phyloP scores from a whole-genome alignment of 2,888 invertebrate species.

The Euphydryas editha region DNA sequence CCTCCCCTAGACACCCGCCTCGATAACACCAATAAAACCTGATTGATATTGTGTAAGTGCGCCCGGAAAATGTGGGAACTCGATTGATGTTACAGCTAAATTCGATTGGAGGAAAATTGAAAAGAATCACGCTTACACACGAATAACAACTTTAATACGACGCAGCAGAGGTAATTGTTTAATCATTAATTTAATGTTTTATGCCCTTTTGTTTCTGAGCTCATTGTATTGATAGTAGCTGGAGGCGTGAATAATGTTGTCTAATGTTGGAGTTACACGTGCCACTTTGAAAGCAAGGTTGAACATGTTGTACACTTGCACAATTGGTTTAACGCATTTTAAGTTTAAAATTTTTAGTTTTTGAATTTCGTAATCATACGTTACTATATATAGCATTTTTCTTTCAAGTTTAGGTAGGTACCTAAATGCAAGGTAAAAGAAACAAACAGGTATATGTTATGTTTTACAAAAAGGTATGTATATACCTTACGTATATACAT shows the following conservation, averaged over 20 bases:
- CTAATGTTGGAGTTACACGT: slow-evolving; percentile 63
- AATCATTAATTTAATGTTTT: slow-evolving; percentile 40
- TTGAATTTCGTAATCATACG: too few species aligned
- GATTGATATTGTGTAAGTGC: slow-evolving; percentile 84
- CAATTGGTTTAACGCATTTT: slow-evolving; percentile 2
- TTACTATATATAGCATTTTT: too few species aligned
- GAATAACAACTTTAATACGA: slow-evolving; percentile 54
- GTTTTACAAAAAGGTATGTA: too few species aligned
- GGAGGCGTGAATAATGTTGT: slow-evolving; percentile 79
- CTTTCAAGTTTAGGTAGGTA: too few species aligned
- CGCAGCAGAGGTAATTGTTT: slow-evolving; percentile 53
- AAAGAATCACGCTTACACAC: slow-evolving; percentile 61
- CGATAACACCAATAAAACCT: slow-evolving; percentile 83
- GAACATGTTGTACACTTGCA: slow-evolving; percentile 9
- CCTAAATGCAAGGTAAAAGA: too few species aligned
- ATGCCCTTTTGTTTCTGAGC: slow-evolving; percentile 54
- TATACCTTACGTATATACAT: too few species aligned
- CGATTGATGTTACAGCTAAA: slow-evolving; percentile 83
- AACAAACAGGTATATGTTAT: too few species aligned
- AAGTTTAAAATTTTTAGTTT: too few species aligned
- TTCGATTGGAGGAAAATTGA: slow-evolving; percentile 83
- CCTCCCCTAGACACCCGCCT: slow-evolving; percentile 62
- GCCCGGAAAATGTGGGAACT: slow-evolving; percentile 83
- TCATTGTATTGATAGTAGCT: slow-evolving; percentile 68
- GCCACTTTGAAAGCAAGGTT: slow-evolving; percentile 42